A percentile compares a stretch with the other conserved stretches of the same genome.
Evolutionary conservation across 2,113 vertebrate species (phyloP).

Genomic region (Trinectes maculatus): DNA sequence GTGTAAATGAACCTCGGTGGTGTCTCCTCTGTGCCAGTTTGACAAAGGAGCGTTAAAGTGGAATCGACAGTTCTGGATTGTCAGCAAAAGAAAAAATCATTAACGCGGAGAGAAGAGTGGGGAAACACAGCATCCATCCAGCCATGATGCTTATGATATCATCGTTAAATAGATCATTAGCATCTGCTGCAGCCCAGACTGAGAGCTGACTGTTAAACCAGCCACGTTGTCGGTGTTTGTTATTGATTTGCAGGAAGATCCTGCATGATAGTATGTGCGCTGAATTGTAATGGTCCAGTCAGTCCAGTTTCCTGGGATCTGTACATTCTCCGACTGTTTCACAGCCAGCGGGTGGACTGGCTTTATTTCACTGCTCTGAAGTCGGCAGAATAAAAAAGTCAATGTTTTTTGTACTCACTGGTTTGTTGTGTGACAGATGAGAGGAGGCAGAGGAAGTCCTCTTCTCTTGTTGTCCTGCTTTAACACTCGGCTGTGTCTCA

Average conservation of each 20-base stretch:
- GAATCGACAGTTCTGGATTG: too few species aligned
- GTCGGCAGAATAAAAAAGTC: slow-evolving; percentile 44
- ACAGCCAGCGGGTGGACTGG: slow-evolving; percentile 55
- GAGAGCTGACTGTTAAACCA: too few species aligned
- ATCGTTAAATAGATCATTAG: too few species aligned
- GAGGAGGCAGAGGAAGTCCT: slow-evolving; percentile 15
- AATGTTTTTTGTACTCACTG: slow-evolving; percentile 10
- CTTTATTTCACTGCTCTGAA: slow-evolving; percentile 41
- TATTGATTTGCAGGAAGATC: slow-evolving; percentile 12
- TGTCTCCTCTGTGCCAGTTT: too few species aligned
- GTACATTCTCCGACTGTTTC: slow-evolving; percentile 59
- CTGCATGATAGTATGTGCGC: neutral
- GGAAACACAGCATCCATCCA: too few species aligned
- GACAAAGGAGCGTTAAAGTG: too few species aligned
- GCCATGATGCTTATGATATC: too few species aligned
- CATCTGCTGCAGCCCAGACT: too few species aligned
- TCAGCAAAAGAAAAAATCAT: too few species aligned
- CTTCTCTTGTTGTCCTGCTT: neutral
- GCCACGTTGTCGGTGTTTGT: neutral
- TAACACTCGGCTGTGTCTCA: slow-evolving; percentile 25
- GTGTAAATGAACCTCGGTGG: too few species aligned
- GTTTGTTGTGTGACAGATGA: slow-evolving; percentile 40
- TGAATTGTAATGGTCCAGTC: too few species aligned
- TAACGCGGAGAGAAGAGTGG: too few species aligned
- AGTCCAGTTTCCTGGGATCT: slow-evolving; percentile 15